These are phyloP conservation scores for Luehdorfia chinensis DNA, from an alignment of 1,140 invertebrate species.

Conservation along the genomic window DNA sequence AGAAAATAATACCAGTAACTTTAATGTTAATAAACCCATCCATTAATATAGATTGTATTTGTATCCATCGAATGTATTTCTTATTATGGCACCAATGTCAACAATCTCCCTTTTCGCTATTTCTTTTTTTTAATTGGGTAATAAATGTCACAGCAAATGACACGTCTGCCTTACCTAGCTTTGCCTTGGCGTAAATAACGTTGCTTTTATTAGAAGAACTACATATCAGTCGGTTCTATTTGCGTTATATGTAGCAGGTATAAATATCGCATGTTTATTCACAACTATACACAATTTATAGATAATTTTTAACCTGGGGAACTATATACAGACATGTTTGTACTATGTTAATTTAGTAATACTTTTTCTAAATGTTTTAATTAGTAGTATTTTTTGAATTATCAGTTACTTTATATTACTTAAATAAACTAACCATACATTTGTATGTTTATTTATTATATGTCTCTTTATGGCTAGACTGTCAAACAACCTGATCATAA, in stretches of 20 bases:
- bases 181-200: constrained; percentile 5
- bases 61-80: no score
- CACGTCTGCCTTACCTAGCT: background rate
- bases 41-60: no score
- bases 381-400: constrained; percentile 1
- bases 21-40: no score
- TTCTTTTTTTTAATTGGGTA: background rate
- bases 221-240: constrained; percentile 4
- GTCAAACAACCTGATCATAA: no score
- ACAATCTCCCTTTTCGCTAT: background rate
- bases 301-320: background rate
- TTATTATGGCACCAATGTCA: no score
- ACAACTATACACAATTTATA: constrained; percentile 16
- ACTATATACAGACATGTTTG: background rate
- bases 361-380: constrained; percentile 1
- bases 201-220: constrained; percentile 6
- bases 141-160: background rate
- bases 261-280: constrained; percentile 14
- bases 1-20: no score
- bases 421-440: no score
- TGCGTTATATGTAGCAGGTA: constrained; percentile 2
- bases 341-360: constrained; percentile 6
- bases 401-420: no score
- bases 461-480: no score
- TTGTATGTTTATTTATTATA: no score